These are phyloP conservation scores for Cephus rjabovi DNA, from an alignment of 2,888 invertebrate genomes.

Conservation along the genomic window DNA sequence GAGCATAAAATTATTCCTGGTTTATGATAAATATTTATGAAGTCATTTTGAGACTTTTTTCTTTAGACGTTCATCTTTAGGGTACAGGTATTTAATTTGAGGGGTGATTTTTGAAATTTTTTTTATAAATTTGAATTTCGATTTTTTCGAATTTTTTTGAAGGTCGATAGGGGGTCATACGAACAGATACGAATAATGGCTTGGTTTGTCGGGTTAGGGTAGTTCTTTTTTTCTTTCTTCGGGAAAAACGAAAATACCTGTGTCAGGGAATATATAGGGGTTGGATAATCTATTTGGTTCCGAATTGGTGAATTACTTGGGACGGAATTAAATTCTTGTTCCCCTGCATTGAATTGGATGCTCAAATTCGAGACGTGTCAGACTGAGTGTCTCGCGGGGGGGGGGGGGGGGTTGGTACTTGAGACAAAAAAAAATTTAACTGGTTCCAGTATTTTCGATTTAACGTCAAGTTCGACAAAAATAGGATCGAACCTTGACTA, in stretches of 20 bases:
- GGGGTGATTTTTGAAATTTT: not conserved
- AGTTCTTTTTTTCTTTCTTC: not conserved
- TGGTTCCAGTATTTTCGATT: not conserved
- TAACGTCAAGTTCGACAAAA: not conserved
- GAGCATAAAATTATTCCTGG: not conserved
- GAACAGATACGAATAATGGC: not conserved
- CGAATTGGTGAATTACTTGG: slow-evolving; percentile 31
- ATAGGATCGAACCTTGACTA: not conserved
- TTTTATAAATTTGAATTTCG: not conserved
- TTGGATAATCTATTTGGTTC: slow-evolving; percentile 27
- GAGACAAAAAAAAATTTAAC: not conserved
- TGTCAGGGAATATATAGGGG: slow-evolving; percentile 4
- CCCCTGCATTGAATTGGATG: slow-evolving; percentile 17
- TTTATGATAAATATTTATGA: not conserved
- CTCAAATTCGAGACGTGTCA: slow-evolving; percentile 4
- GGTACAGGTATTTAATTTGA: not conserved
- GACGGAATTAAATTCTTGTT: slow-evolving; percentile 29
- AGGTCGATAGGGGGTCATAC: not conserved
- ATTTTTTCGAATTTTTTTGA: not conserved
- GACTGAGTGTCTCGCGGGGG: not conserved
- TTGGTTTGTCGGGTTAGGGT: not conserved
- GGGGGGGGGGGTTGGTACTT: not conserved
- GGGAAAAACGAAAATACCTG: not conserved
- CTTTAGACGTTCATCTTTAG: not conserved
- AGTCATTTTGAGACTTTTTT: not conserved